Percentiles rank a stretch among this genome's conserved stretches.
Conservation (phyloP, 2,888 invertebrate species). For the Copidosoma aretas region DNA sequence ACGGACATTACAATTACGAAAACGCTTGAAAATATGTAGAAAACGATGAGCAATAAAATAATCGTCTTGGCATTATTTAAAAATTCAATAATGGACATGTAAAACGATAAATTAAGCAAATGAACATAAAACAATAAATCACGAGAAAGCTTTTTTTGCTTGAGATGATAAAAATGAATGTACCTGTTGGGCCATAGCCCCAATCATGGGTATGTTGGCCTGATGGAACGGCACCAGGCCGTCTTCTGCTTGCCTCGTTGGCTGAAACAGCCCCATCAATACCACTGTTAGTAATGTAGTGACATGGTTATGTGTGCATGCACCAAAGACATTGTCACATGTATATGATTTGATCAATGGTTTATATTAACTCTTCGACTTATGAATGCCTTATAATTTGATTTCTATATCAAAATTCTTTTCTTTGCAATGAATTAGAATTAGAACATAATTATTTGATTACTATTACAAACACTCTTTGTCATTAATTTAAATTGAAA, state of each 20-base stretch:
- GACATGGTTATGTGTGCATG: slow-evolving; percentile 52
- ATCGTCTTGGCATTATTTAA: background rate
- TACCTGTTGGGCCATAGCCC: slow-evolving; percentile 64
- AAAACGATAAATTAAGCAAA: slow-evolving; percentile 14
- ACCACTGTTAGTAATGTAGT: slow-evolving; percentile 56
- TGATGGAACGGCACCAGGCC: slow-evolving; percentile 67
- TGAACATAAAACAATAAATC: slow-evolving; percentile 37
- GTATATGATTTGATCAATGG: slow-evolving; percentile 9
- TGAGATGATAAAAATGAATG: slow-evolving; percentile 46
- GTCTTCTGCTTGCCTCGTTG: slow-evolving; percentile 67
- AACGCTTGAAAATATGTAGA: background rate
- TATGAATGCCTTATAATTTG: no score
- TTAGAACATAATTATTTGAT: no score
- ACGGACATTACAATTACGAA: background rate
- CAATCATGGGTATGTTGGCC: slow-evolving; percentile 71
- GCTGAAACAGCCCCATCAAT: slow-evolving; percentile 62
- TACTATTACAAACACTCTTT: no score
- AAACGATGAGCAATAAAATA: background rate
- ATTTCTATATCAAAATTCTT: no score
- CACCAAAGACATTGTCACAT: slow-evolving; percentile 44
- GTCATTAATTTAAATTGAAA: no score
- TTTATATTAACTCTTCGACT: background rate
- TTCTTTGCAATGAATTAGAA: no score
- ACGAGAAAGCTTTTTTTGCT: slow-evolving; percentile 24
- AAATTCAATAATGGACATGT: background rate